Evolutionary conservation across 2,888 invertebrate genomes (phyloP).

Genomic region (Cryptocephalus primarius): DNA sequence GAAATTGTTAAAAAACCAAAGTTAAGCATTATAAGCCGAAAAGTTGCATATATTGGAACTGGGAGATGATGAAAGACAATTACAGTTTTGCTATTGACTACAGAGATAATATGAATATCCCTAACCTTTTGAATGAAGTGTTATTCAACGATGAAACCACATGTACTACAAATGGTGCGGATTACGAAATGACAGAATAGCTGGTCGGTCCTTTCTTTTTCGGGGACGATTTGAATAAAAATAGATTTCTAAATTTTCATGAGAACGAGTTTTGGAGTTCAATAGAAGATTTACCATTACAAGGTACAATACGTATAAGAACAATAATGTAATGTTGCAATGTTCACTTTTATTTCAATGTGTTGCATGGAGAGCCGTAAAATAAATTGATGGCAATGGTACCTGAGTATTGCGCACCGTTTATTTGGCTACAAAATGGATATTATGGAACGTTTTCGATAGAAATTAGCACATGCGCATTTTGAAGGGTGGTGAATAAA

Average conservation of each 20-base stretch:
- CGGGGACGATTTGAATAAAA: neutral
- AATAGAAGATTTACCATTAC: too few relatives aligned
- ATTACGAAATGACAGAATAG: neutral
- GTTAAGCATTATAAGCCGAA: neutral
- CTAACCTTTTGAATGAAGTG: neutral
- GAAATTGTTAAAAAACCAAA: neutral
- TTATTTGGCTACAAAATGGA: too few relatives aligned
- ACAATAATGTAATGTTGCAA: too few relatives aligned
- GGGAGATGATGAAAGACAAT: neutral
- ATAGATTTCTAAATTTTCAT: neutral
- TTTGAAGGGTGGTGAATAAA: too few relatives aligned
- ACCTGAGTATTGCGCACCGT: too few relatives aligned
- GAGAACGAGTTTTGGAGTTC: neutral
- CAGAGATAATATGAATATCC: neutral
- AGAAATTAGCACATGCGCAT: too few relatives aligned
- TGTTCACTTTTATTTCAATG: too few relatives aligned
- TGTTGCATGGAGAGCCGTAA: too few relatives aligned
- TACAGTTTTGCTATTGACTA: neutral
- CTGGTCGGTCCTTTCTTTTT: neutral
- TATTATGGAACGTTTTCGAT: too few relatives aligned
- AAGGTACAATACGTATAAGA: too few relatives aligned
- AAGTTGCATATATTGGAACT: neutral
- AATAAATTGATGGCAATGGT: too few relatives aligned
- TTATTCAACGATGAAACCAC: neutral
- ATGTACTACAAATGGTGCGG: neutral